A percentile compares a stretch with the other conserved stretches of the same genome.
phyloP scores from a whole-genome alignment of 1,140 invertebrate species.

The Neuroterus valhalla region DNA sequence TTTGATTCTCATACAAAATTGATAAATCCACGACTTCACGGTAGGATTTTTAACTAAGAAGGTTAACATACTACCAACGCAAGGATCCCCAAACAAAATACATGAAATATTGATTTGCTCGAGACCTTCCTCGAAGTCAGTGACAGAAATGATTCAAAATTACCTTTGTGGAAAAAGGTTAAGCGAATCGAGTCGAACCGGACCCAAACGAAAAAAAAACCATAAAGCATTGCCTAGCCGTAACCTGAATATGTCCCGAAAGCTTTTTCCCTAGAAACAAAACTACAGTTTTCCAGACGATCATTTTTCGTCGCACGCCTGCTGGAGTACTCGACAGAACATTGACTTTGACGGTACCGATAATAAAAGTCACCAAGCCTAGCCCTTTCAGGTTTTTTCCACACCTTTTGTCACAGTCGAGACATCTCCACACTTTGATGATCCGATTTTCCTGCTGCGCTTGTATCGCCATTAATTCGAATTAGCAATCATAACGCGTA shows the following conservation, averaged over 20 bases:
- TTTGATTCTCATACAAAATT: no score
- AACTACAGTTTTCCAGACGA: neutral
- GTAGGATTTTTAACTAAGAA: no score
- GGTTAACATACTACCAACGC: no score
- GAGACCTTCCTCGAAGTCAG: no score
- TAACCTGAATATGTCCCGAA: neutral
- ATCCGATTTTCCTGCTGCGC: neutral
- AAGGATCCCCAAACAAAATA: no score
- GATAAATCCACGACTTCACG: no score
- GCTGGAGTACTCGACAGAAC: neutral
- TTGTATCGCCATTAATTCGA: neutral
- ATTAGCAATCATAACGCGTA: neutral
- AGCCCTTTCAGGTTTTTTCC: neutral
- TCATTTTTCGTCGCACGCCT: conserved; percentile 7
- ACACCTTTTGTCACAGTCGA: neutral
- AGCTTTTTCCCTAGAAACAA: conserved; percentile 9
- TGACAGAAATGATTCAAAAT: neutral
- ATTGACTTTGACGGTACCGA: conserved; percentile 5
- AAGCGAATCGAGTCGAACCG: neutral
- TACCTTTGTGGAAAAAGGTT: neutral
- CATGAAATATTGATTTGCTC: no score
- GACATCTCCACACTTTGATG: neutral
- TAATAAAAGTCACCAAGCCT: conserved; percentile 7
- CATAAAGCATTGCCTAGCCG: neutral
- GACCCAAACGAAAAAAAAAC: neutral